phyloP scores from a whole-genome alignment of 2,113 vertebrate genomes.

The Dromas ardeola region DNA sequence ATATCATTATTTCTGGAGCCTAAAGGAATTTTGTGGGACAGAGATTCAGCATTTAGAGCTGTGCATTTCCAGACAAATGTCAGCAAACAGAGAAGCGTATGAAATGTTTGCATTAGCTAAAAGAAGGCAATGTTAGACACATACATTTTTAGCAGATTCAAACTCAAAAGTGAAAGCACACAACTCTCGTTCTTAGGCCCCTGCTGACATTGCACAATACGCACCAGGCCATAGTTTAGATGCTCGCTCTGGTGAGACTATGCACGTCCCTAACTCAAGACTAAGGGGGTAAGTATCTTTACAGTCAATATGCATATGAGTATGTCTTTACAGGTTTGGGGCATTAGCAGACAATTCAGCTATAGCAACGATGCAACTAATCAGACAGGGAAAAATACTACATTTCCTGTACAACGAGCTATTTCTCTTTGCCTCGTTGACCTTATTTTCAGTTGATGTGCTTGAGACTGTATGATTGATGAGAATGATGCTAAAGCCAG shows the following conservation, averaged over 20 bases:
- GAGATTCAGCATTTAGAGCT: background rate
- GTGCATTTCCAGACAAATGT: background rate
- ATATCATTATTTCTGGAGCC: background rate
- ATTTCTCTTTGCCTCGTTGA: background rate
- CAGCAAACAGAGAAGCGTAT: background rate
- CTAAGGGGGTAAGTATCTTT: background rate
- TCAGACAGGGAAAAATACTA: background rate
- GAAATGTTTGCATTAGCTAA: background rate
- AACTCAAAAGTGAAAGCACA: background rate
- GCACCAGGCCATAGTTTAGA: background rate
- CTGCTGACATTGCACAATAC: background rate
- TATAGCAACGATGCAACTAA: background rate
- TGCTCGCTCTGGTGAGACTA: background rate
- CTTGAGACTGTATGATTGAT: background rate
- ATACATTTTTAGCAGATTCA: background rate
- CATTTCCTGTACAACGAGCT: background rate
- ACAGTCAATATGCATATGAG: background rate
- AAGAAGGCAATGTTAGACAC: background rate
- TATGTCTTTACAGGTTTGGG: background rate
- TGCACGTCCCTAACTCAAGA: background rate
- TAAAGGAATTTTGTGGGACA: background rate
- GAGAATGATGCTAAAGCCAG: background rate
- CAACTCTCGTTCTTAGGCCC: background rate
- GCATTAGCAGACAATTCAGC: background rate
- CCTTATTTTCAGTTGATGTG: background rate